Percentiles rank a stretch among this genome's conserved stretches.
Conservation (phyloP, 2,888 invertebrate genomes). For the Zygogramma bicolorata region DNA sequence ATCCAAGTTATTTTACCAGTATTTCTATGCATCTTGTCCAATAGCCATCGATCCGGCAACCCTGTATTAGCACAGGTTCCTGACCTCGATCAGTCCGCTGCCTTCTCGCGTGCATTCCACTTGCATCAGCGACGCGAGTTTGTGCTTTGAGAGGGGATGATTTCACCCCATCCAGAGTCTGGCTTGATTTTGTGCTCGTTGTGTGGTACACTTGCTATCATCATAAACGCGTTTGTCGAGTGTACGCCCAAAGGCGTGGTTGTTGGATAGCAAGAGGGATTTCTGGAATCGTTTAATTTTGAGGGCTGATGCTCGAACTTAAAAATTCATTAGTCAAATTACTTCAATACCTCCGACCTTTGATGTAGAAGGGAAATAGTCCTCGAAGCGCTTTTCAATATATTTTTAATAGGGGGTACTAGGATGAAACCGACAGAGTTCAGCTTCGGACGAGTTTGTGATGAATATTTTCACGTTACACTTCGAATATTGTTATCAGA, state of each 20-base stretch:
- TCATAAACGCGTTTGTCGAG: slow-evolving; percentile 3
- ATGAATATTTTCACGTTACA: too few species aligned
- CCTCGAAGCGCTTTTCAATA: too few species aligned
- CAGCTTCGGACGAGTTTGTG: too few species aligned
- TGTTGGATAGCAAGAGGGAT: not conserved
- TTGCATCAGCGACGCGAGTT: slow-evolving; percentile 50
- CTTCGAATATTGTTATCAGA: too few species aligned
- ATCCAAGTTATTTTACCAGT: too few species aligned
- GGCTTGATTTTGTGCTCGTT: not conserved
- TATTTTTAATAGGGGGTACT: too few species aligned
- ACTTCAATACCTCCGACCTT: too few species aligned
- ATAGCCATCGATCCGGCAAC: slow-evolving; percentile 27
- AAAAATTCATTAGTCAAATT: not conserved
- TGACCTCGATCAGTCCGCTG: slow-evolving; percentile 70
- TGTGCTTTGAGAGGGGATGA: slow-evolving; percentile 3
- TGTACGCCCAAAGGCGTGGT: not conserved
- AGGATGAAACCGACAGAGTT: too few species aligned
- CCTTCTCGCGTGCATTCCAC: slow-evolving; percentile 64
- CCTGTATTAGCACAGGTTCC: slow-evolving; percentile 67
- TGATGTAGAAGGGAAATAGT: too few species aligned
- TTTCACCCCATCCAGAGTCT: slow-evolving; percentile 20
- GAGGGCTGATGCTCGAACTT: too few species aligned
- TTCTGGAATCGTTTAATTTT: not conserved
- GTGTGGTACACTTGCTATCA: slow-evolving; percentile 8
- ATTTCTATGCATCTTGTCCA: slow-evolving; percentile 26